Base-by-base conservation (phyloP, 2,797 vertebrate genomes). In the Enteromius unitaeniatus region DNA sequence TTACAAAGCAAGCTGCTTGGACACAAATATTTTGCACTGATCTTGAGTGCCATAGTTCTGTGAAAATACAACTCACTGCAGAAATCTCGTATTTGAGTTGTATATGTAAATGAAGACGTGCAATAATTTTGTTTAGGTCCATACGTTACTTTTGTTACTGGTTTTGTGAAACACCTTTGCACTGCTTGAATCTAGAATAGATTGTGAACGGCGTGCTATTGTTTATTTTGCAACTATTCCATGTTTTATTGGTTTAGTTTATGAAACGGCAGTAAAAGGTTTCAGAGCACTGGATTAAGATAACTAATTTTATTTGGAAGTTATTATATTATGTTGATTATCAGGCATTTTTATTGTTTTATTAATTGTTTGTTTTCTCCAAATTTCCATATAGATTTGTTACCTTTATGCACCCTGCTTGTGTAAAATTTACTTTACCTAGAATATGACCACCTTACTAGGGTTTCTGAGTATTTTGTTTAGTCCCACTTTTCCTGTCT, bases 281-380 rank as follows among this genome's bases (percentile, higher is more conserved):
- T 70, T 70, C 9, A 81, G 17, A 31, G 53, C 79, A 81, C 79
- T 81, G 79, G 42, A 60, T 58, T 68, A 19, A 28, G 34, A 70
- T 15, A 81, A 4, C 2, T 37, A 40, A 53, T 11, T 45, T 78
- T 65, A 28, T 37, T 72, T 45, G 7, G 8, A 42, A 26, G 1
- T 60, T 72, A 6, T 3, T n/a, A 60, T 60, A 31, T 31, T 60
- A 45, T 31, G 10, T 14, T 72, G 14, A 13, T 70, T 55, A 55
- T 79, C n/a, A 19, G 31, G 23, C 21, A 28, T 11, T 62, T 80
- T 15, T 31, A 28, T 31, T 26, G 13, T 53, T 55, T 53, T 79
- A 10, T 53, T 40, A 1, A 37, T 14, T 58, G 13, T 26, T 60
- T 3, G 2, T 37, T 55, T 58, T 70, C 37, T 68, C 14, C n/a